phyloP scores from a whole-genome alignment of 2,888 invertebrate genomes.

The Eledone cirrhosa region DNA sequence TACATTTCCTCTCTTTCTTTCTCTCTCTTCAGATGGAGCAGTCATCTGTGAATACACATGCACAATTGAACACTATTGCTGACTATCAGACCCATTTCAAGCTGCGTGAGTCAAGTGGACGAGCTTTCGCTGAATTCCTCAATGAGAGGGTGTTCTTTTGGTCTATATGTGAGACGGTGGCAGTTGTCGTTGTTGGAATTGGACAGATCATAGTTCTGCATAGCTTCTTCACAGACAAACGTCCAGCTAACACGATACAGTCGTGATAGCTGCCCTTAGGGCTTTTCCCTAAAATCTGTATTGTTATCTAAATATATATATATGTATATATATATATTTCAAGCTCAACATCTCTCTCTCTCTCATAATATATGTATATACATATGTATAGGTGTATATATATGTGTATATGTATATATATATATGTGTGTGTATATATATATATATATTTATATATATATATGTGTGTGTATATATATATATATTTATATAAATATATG shows the following conservation, averaged over 20 bases:
- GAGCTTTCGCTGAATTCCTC: conserved; percentile 94
- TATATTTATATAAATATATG: too few relatives aligned
- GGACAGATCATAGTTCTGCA: conserved; percentile 89
- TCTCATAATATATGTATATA: too few relatives aligned
- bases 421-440: too few relatives aligned
- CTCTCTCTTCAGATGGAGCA: conserved; percentile 81
- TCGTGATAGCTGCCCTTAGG: not conserved
- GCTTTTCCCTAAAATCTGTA: not conserved
- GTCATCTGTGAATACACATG: conserved; percentile 87
- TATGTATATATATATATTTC: not conserved
- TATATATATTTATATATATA: too few relatives aligned
- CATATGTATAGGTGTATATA: too few relatives aligned
- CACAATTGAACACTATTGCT: conserved; percentile 83
- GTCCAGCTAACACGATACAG: conserved; percentile 27
- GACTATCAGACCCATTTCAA: conserved; percentile 98
- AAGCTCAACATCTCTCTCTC: too few relatives aligned
- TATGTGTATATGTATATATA: too few relatives aligned
- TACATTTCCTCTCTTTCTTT: conserved; percentile 14
- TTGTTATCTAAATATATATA: not conserved
- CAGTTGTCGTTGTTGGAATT: conserved; percentile 83
- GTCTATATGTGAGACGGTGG: conserved; percentile 87
- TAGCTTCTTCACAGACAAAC: conserved; percentile 86
- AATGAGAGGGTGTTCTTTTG: conserved; percentile 86
- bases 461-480: too few relatives aligned
- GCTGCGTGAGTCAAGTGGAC: conserved; percentile 89